Percentiles rank a stretch among this genome's conserved stretches.
phyloP scores from a whole-genome alignment of 2,888 invertebrate species.

The Lepidonotus clava region DNA sequence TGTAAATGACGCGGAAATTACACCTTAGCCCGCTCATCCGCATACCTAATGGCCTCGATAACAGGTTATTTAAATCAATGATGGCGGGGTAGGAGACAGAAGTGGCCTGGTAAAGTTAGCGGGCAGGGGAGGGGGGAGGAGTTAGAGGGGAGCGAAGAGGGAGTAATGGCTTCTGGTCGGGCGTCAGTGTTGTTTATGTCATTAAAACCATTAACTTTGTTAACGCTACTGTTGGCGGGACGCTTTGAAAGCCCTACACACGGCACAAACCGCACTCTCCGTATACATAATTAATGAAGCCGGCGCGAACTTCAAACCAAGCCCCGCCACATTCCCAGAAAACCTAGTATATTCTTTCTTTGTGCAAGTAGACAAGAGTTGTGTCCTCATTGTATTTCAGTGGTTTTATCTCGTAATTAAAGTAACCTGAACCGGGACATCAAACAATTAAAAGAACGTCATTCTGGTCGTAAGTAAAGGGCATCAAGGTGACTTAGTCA shows the following conservation, averaged over 20 bases:
- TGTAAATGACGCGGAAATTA: slow-evolving; percentile 52
- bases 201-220: slow-evolving; percentile 52
- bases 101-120: slow-evolving; percentile 21
- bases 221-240: slow-evolving; percentile 16
- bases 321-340: neutral
- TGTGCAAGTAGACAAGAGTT: neutral
- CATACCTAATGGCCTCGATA: slow-evolving; percentile 47
- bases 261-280: slow-evolving; percentile 7
- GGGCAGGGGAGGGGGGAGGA: neutral
- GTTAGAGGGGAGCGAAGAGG: too few relatives aligned
- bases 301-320: neutral
- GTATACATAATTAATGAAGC: slow-evolving; percentile 12
- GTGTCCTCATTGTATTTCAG: too few relatives aligned
- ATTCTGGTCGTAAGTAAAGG: too few relatives aligned
- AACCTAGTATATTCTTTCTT: neutral
- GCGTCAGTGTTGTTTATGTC: slow-evolving; percentile 45
- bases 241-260: neutral
- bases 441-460: too few relatives aligned
- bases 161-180: neutral
- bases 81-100: neutral
- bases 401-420: too few relatives aligned
- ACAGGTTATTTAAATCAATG: slow-evolving; percentile 52
- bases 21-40: slow-evolving; percentile 40
- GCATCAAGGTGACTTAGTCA: too few relatives aligned
- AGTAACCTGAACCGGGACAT: too few relatives aligned